A percentile compares a stretch with the other conserved stretches of the same genome.
Conservation (phyloP, 2,888 invertebrate species). For the Flabesymbios commensalis region DNA sequence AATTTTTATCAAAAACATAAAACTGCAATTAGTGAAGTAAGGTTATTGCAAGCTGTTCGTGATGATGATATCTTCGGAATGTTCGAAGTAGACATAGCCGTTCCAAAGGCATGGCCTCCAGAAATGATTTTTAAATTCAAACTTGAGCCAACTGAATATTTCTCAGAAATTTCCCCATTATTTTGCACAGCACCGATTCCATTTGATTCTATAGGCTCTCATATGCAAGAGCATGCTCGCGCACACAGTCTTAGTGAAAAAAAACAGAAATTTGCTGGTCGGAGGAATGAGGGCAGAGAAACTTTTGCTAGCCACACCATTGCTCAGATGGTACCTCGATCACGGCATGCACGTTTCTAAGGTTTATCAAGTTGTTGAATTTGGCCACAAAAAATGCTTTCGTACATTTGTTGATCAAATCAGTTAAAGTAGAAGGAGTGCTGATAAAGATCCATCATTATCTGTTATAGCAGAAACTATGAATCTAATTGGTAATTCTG, state of each 20-base stretch:
- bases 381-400: conserved; percentile 1
- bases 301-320: conserved; percentile 16
- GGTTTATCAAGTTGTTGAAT: conserved; percentile 20
- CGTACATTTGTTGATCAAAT: conserved; percentile 2
- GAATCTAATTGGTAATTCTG: conserved; percentile 11
- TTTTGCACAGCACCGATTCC: conserved; percentile 7
- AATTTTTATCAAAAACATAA: not conserved
- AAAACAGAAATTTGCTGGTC: not conserved
- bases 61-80: too few relatives aligned
- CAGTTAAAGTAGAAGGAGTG: conserved; percentile 1
- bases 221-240: too few relatives aligned
- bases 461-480: not conserved
- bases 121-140: too few relatives aligned
- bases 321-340: conserved; percentile 18
- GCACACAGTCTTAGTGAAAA: too few relatives aligned
- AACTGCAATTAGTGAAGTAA: not conserved
- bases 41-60: too few relatives aligned
- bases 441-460: conserved; percentile 1
- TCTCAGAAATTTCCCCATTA: not conserved
- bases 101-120: not conserved
- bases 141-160: not conserved
- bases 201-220: not conserved
- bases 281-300: conserved; percentile 8
- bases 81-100: not conserved
- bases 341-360: conserved; percentile 15